Conservation (phyloP, 1,140 invertebrate genomes). For the Goniozus legneri region DNA sequence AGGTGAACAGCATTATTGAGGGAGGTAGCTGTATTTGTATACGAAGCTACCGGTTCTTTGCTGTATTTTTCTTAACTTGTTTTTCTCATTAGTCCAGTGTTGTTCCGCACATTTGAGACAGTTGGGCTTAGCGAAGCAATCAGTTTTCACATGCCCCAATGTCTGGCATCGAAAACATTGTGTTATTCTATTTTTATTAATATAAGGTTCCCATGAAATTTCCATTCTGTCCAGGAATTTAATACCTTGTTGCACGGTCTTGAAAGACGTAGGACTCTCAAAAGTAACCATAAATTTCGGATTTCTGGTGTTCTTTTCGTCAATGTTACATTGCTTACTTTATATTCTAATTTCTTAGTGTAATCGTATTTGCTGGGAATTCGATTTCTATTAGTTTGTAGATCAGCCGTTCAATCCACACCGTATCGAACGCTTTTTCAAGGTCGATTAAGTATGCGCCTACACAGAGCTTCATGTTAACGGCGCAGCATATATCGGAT, state of each 20-base stretch:
- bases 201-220: constrained; percentile 26
- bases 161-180: constrained; percentile 38
- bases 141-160: constrained; percentile 33
- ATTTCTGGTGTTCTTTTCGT: constrained; percentile 13
- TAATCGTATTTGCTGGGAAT: too few species aligned
- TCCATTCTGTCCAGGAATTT: constrained; percentile 10
- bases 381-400: not conserved
- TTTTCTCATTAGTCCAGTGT: constrained; percentile 20
- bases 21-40: constrained; percentile 10
- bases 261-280: not conserved
- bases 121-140: constrained; percentile 24
- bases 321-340: not conserved
- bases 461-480: not conserved
- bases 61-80: constrained; percentile 19
- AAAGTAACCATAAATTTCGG: constrained; percentile 16
- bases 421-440: constrained; percentile 1
- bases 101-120: constrained; percentile 38
- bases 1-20: too few species aligned
- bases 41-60: constrained; percentile 15
- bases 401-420: not conserved
- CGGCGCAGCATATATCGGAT: not conserved
- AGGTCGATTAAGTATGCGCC: not conserved
- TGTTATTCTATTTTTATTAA: constrained; percentile 20
- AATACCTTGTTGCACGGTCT: constrained; percentile 7
- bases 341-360: constrained; percentile 4